These are phyloP conservation scores for Amazona vittata DNA, from an alignment of 2,113 vertebrate genomes.

Conservation along the genomic window DNA sequence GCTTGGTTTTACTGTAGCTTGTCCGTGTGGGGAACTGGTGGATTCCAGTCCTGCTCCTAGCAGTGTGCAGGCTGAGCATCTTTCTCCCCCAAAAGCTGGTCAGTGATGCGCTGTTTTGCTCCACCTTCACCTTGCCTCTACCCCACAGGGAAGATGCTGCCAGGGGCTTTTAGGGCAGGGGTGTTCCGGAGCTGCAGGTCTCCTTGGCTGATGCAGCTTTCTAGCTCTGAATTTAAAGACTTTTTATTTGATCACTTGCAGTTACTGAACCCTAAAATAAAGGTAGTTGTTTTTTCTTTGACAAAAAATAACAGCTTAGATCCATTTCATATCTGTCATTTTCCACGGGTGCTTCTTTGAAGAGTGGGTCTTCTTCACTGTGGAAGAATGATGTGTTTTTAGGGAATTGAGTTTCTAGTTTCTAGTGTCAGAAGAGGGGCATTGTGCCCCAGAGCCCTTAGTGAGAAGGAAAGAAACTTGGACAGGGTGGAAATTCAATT, in stretches of 20 bases:
- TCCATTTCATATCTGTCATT: background rate
- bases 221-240: background rate
- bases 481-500: background rate
- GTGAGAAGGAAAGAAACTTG: background rate
- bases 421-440: background rate
- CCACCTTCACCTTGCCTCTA: background rate
- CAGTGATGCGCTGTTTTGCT: background rate
- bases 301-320: background rate
- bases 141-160: rapidly evolving
- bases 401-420: background rate
- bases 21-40: background rate
- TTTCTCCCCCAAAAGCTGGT: background rate
- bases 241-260: background rate
- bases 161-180: background rate
- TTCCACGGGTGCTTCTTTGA: background rate
- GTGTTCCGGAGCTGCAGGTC: background rate
- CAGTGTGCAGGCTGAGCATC: background rate
- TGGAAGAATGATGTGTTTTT: background rate
- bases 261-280: background rate
- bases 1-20: background rate
- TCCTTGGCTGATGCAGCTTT: background rate
- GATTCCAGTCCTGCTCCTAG: background rate
- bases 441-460: background rate
- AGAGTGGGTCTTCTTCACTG: background rate
- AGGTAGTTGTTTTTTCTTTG: background rate